These are phyloP conservation scores for Paedocypris micromegethes DNA, from an alignment of 2,797 vertebrate genomes.

Conservation along the genomic window DNA sequence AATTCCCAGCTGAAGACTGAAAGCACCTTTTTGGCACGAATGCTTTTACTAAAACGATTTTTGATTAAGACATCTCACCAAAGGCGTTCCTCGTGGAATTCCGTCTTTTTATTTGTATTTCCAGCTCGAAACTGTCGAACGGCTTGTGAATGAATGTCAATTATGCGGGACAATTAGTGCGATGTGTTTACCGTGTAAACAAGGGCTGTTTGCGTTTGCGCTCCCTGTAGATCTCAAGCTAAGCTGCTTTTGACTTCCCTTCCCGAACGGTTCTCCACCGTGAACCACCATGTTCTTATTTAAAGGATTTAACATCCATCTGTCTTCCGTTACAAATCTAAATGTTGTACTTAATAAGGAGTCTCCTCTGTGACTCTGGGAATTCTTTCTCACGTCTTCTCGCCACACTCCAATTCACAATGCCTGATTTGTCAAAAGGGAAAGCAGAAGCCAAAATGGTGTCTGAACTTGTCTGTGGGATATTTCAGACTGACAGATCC, in stretches of 20 bases:
- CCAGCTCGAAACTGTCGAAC: slow-evolving; percentile 46
- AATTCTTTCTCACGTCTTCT: slow-evolving; percentile 6
- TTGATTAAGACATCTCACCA: slow-evolving; percentile 43
- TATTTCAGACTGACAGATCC: slow-evolving; percentile 23
- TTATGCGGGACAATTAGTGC: slow-evolving; percentile 48
- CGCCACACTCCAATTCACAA: slow-evolving; percentile 38
- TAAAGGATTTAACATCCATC: slow-evolving; percentile 37
- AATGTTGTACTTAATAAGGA: slow-evolving; percentile 13
- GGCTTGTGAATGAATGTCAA: slow-evolving; percentile 49
- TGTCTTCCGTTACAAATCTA: slow-evolving; percentile 22
- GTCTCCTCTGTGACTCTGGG: slow-evolving; percentile 24
- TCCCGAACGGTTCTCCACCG: slow-evolving; percentile 36
- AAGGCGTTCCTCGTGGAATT: slow-evolving; percentile 33
- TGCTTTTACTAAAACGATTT: slow-evolving; percentile 40
- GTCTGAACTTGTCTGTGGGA: slow-evolving; percentile 60
- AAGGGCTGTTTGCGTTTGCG: slow-evolving; percentile 49
- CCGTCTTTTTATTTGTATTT: slow-evolving; percentile 33
- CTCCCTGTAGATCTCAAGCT: slow-evolving; percentile 43
- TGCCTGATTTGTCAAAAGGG: slow-evolving; percentile 50
- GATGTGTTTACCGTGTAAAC: slow-evolving; percentile 57
- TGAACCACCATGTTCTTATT: slow-evolving; percentile 29
- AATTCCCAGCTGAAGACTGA: slow-evolving; percentile 35
- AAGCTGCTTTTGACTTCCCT: slow-evolving; percentile 39
- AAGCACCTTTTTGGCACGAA: slow-evolving; percentile 30
- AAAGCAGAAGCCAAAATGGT: slow-evolving; percentile 52